Conservation (phyloP, 2,797 vertebrate species). For the Argentina silus region DNA sequence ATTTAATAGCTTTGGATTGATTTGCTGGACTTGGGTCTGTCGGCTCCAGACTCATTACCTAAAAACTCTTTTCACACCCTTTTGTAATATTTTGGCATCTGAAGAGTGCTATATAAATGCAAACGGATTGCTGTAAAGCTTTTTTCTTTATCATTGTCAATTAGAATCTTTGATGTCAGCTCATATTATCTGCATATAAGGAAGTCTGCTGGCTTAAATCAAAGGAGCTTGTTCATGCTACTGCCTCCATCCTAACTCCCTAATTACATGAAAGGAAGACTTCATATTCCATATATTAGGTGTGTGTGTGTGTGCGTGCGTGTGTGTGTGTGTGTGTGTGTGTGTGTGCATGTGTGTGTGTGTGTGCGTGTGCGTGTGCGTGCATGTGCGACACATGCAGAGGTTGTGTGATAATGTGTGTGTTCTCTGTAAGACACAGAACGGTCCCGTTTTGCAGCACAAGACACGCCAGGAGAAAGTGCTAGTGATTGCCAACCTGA, state of each 20-base stretch:
- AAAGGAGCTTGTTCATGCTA: slow-evolving; percentile 6
- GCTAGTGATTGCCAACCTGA: slow-evolving; percentile 8
- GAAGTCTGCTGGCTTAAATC: neutral
- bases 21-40: neutral
- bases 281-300: neutral
- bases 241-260: neutral
- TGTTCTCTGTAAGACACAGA: neutral
- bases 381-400: neutral
- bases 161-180: neutral
- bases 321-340: neutral
- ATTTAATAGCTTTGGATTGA: neutral
- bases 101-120: slow-evolving; percentile 9
- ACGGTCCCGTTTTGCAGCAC: neutral
- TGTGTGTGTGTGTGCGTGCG: neutral
- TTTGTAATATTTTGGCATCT: neutral
- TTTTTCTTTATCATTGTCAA: neutral
- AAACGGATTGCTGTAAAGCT: neutral
- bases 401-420: neutral
- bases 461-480: neutral
- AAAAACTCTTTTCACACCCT: neutral
- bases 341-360: neutral
- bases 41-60: neutral
- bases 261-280: neutral
- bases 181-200: neutral
- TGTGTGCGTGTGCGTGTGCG: neutral